Base-by-base conservation (phyloP, 2,797 vertebrate species). In the Mycteria americana region DNA sequence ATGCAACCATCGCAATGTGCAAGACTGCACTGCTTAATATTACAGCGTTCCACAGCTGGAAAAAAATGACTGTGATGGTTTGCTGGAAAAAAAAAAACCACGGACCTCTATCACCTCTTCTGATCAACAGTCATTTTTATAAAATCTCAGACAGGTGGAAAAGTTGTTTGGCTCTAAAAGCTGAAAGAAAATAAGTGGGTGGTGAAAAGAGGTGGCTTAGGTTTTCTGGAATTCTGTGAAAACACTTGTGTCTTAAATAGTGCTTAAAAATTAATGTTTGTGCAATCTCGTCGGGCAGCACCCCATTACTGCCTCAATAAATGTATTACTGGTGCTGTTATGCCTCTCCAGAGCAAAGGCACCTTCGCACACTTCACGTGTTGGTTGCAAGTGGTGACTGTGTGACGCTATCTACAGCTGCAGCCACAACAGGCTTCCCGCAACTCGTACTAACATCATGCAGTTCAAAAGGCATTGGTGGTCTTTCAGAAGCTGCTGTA, bases 391-490 rank as follows among this genome's bases (percentile, higher is more conserved):
- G 39, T 0, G 1, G 28, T 56, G 56, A 13, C 35, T 59, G 7
- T 56, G 63, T 2, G 12, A 24, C 27, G 7, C 22, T 30, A 50
- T 50, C 41, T 9, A 48, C n/a, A 73, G 28, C 73, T 86, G 48
- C 59, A 74, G 64, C 18, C 21, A 8, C 33, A 35, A 6, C 33
- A 59, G 51, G 31, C 50, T 90, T 74, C 28, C 67, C 33, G 24
- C 17, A 30, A 23, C 37, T 51, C 37, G 35, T 50, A 25, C 15
- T 59, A 39, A 37, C 48, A 37, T 23, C 7, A 10, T 5, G 8
- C 0, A 0, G 15, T 73, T 54, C 78, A 41, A 73, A 60, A 94
- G 33, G 56, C 1, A 0, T 30, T 53, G 14, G 33, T 41, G 62
- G 45, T 74, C 68, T 45, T 72, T 48, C 78, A 68, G 41, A 51